Base-by-base conservation (phyloP, 2,888 invertebrate genomes). In the Epistrophe eligans region DNA sequence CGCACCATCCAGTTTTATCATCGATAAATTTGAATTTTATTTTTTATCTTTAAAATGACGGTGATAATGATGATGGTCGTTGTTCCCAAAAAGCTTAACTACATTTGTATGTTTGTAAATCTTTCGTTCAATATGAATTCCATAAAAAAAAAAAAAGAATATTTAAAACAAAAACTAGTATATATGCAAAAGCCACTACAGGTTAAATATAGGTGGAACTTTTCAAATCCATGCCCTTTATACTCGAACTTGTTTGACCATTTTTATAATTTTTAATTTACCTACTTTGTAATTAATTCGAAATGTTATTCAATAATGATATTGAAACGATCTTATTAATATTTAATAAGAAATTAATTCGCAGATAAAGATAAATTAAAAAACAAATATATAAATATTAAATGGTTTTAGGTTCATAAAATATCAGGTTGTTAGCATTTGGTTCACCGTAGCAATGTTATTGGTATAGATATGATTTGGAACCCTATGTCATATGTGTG, bases 1-100 rank as follows among this genome's bases (percentile, higher is more conserved):
- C 77, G 84, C 76, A 76, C 76, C 76, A 77, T 81, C 81, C 77
- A 73, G 38, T 74, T 85, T 81, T 67, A 81, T 70, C 71, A 77
- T 43, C 77, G 50, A 85, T 85, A 85, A 85, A 85, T 85, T 85
- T 77, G 66, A 40, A 32, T 79, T 74, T 70, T 74, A 71, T 70
- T 85, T 79, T 70, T 55, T 71, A 35, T 76, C n/a, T 66, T 48
- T 17, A 48, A 28, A 24, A 45, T 74, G 74, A 70, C 11, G 40
- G 19, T 24, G 19, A 40, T 62, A 9, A 58, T 17, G 35, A 35
- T n/a, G 15, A 32, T 74, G 45, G 60, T 67, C 1, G 52, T 64
- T 58, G 57, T 67, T 77, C 67, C 67, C 40, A 43, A 43, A 62
- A 62, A 62, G n/a, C 4, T 24, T 10, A 28, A 43, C 15, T 32